Evolutionary conservation across 2,113 vertebrate genomes (phyloP), one percentile per base, ranked within the genome.

Genomic region (Suncus etruscus): DNA sequence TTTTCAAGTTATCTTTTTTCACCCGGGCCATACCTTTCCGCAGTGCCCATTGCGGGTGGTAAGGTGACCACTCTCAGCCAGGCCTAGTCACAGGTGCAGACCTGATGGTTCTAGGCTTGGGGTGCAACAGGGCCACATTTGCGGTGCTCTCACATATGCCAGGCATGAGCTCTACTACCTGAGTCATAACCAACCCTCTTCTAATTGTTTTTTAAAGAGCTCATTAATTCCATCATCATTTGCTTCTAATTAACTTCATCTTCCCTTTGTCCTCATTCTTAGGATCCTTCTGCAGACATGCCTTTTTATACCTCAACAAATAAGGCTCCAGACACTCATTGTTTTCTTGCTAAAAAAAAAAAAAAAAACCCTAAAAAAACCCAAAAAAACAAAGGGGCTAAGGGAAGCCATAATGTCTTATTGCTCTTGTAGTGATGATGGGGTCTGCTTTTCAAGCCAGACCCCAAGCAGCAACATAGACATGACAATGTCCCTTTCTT

Each of bases 401-500:
- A 69, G 12, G 39, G 48, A 39, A 66, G n/a, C 10, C 20, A 15
- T n/a, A 4, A 25, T 20, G 54, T 86, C 15, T 45, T n/a, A 8
- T 54, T 8, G 0, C 18, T 45, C 1, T 0, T 29, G 8, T 45
- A 87, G 9, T 9, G 22, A n/a, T 14, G 6, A 25, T 1, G 6
- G 15, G n/a, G 61, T 61, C 77, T 6, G 12, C n/a, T 75, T 63
- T 61, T 22, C 14, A 16, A 61, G 58, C 58, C 58, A 1, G 3
- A 61, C 1, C 16, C 6, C 18, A 20, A 61, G 58, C 54, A 22
- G 18, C 18, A 61, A 32, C 14, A 39, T 11, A 54, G 8, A 4
- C 27, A 65, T 11, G 39, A 51, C 50, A 50, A 86, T 76, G 20
- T 48, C 39, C 3, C 39, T 14, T 27, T 90, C 31, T 86, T 80